A percentile compares a stretch with the other conserved stretches of the same genome.
phyloP scores from a whole-genome alignment of 1,140 invertebrate species.

The Neuroterus valhalla region DNA sequence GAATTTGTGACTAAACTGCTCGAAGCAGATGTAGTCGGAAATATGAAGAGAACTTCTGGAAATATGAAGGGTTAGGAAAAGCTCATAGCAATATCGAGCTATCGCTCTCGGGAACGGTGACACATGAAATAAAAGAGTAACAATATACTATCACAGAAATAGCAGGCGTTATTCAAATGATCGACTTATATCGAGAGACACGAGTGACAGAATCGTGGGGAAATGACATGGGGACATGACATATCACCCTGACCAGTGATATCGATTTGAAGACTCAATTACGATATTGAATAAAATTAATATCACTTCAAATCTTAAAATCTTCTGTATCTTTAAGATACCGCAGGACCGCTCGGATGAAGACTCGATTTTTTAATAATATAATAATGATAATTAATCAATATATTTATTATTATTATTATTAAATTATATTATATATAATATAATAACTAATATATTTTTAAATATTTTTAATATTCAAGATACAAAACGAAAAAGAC shows the following conservation, averaged over 20 bases:
- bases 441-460: too few relatives aligned
- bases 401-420: too few relatives aligned
- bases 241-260: neutral
- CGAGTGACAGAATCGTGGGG: conserved; percentile 38
- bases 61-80: conserved; percentile 44
- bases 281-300: neutral
- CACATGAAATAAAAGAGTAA: conserved; percentile 36
- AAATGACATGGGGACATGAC: neutral
- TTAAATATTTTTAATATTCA: too few relatives aligned
- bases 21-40: too few relatives aligned
- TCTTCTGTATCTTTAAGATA: too few relatives aligned
- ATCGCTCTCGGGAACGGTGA: conserved; percentile 10
- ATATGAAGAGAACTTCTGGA: neutral
- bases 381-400: too few relatives aligned
- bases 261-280: neutral
- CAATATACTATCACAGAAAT: conserved; percentile 45
- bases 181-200: conserved; percentile 38
- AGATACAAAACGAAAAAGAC: too few relatives aligned
- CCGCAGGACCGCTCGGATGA: too few relatives aligned
- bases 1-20: too few relatives aligned
- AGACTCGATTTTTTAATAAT: too few relatives aligned
- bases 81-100: conserved; percentile 35
- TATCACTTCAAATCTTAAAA: neutral
- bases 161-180: conserved; percentile 45
- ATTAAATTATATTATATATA: too few relatives aligned